Percentiles rank a stretch among this genome's conserved stretches.
phyloP scores from a whole-genome alignment of 2,797 vertebrate genomes.

The Tolypeutes matacus region DNA sequence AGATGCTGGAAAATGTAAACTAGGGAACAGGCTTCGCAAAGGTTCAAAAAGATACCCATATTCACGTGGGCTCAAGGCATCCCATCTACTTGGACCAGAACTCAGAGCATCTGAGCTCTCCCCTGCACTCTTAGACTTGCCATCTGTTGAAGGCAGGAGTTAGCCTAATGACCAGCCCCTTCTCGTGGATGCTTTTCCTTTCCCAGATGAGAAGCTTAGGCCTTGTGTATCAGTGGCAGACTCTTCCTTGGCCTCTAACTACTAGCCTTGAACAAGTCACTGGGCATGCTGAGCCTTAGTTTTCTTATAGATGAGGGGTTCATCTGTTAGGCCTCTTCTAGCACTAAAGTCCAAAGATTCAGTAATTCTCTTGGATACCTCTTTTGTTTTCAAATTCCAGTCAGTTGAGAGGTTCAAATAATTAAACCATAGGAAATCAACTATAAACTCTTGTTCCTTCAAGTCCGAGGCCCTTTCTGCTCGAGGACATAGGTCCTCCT shows the following conservation, averaged over 20 bases:
- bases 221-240: not conserved
- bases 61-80: not conserved
- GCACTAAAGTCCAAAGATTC: slow-evolving; percentile 3
- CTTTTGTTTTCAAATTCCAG: not conserved
- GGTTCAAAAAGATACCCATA: not conserved
- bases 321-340: not conserved
- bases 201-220: not conserved
- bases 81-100: not conserved
- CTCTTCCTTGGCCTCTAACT: not conserved
- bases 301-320: slow-evolving; percentile 2
- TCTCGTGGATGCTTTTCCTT: not conserved
- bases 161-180: not conserved
- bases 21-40: not conserved
- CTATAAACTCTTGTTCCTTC: not conserved
- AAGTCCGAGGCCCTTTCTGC: not conserved
- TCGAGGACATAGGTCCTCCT: not conserved
- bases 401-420: not conserved
- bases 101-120: not conserved
- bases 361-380: slow-evolving; percentile 3
- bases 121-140: not conserved
- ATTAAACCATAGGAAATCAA: slow-evolving; percentile 25
- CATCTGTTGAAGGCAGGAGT: not conserved
- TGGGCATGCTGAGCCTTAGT: not conserved
- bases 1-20: not conserved
- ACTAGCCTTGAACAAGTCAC: not conserved